Evolutionary conservation across 2,888 invertebrate species (phyloP), one percentile per base, ranked within the genome.

Genomic region (Phengaris arion): DNA sequence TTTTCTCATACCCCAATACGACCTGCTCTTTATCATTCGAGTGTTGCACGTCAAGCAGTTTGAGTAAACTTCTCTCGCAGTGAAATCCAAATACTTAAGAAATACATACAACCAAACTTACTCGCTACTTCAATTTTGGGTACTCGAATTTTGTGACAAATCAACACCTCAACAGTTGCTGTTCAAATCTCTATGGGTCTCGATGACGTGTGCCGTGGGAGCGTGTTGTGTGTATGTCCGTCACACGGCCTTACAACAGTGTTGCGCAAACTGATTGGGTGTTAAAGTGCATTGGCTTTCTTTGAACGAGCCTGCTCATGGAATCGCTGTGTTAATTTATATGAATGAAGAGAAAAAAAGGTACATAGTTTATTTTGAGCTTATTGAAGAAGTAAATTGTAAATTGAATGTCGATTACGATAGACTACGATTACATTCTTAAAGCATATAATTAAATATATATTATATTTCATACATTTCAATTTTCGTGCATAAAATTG

Each of bases 241-340:
- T 86, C 83, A 82, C 83, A 83, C 88, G 89, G 89, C 89, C 87
- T 85, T 84, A 79, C 85, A 89, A 88, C 88, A 87, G 88, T 87
- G 85, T 86, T 86, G 83, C 85, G 82, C 83, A 85, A 86, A 82
- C 79, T 80, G 80, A 84, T 83, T 81, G 83, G 83, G 84, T 81
- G 82, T 74, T 64, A 64, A 35, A 64, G 64, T 70, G 70, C 54
- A 54, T 35, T 76, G 70, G 68, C 68, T 77, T 74, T 74, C 68
- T 77, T 77, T 77, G 96, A 95, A 75, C 97, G 97, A 72, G 96
- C 94, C 74, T 22, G 13, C 52, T 15, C 22, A 70, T 70, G 15
- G 48, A 70, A 48, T 51, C 70, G 8, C 35, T 6, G 64, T 12
- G 35, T 64, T 13, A 64, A 64, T 64, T 64, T 64, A 35, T 64